Evolutionary conservation across 1,140 invertebrate species (phyloP), one percentile per base, ranked within the genome.

Genomic region (Dolichoris vasculosae): DNA sequence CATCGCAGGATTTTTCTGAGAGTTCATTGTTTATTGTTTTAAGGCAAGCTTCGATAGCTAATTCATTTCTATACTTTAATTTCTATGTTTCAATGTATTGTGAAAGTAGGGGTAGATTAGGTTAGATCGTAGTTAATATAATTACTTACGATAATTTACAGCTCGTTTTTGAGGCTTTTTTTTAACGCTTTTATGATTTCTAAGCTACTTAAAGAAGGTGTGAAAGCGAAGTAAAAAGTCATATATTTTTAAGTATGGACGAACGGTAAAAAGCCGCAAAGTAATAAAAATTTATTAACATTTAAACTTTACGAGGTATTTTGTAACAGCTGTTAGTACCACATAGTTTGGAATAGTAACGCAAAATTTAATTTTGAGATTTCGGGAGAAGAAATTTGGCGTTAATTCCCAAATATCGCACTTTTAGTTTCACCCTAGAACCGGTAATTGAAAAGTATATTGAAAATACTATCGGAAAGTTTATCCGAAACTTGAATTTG

Each of bases 21-120:
- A n/a, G 55, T 20, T 46, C 38, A 38, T 81, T 81, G 78, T 67
- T 81, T 67, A 81, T 69, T 81, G 40, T 81, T 81, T 64, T n/a
- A 64, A 79, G 32, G 13, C 35, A 43, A 0, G 23, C 20, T 26
- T 7, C 8, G 77, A 64, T 55, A n/a, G 38, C 35, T n/a, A 38
- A 43, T 79, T 79, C 23, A 20, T 38, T 63, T 64, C 64, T 79
- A 43, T 46, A 23, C 40, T 4, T 15, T n/a, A n/a, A n/a, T n/a
- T n/a, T n/a, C n/a, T n/a, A n/a, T n/a, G n/a, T 35, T 77, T 48
- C 20, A 32, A 30, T 35, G 6, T 77, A 20, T 32, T 35, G 40
- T 32, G 43, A 77, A 69, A 40, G 67, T 40, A 38, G 20, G 15
- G 15, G 1, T 20, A 40, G 35, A 38, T 38, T 46, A 48, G 40